These are phyloP conservation scores for Agriotes lineatus DNA, from an alignment of 2,888 invertebrate genomes.

Conservation along the genomic window DNA sequence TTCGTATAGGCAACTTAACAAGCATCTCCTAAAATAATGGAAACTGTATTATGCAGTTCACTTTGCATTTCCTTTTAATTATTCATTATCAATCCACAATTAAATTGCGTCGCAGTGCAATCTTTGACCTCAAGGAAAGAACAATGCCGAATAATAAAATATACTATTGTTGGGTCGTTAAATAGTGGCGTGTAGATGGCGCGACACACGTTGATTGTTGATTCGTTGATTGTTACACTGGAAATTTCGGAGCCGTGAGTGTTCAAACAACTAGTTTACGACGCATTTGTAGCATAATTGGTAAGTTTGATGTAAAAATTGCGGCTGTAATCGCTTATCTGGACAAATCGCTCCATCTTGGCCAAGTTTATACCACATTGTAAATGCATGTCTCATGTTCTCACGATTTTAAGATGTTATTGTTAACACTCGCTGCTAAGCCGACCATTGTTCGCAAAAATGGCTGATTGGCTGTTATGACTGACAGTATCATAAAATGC, in stretches of 20 bases:
- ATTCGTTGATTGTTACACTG: constrained; percentile 33
- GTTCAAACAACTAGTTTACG: constrained; percentile 14
- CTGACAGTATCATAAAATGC: too few relatives aligned
- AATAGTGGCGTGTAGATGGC: constrained; percentile 1
- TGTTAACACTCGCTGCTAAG: constrained; percentile 11
- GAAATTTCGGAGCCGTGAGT: not conserved
- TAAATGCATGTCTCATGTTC: too few relatives aligned
- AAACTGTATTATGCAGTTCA: too few relatives aligned
- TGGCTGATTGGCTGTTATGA: not conserved
- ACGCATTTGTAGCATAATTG: constrained; percentile 10
- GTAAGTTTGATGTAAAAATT: not conserved
- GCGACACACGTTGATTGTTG: constrained; percentile 14
- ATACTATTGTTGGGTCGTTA: not conserved
- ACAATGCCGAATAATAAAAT: constrained; percentile 11
- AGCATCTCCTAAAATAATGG: too few relatives aligned
- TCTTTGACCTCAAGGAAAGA: not conserved
- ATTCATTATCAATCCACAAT: not conserved
- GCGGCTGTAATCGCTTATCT: not conserved
- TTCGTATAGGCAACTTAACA: too few relatives aligned
- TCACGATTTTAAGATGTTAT: constrained; percentile 1
- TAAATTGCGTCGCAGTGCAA: not conserved
- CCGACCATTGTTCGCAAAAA: constrained; percentile 20
- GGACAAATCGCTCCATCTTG: too few relatives aligned
- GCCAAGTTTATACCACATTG: too few relatives aligned
- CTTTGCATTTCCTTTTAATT: too few relatives aligned